Evolutionary conservation across 2,797 vertebrate species (phyloP).

Genomic region (Karalla daura): DNA sequence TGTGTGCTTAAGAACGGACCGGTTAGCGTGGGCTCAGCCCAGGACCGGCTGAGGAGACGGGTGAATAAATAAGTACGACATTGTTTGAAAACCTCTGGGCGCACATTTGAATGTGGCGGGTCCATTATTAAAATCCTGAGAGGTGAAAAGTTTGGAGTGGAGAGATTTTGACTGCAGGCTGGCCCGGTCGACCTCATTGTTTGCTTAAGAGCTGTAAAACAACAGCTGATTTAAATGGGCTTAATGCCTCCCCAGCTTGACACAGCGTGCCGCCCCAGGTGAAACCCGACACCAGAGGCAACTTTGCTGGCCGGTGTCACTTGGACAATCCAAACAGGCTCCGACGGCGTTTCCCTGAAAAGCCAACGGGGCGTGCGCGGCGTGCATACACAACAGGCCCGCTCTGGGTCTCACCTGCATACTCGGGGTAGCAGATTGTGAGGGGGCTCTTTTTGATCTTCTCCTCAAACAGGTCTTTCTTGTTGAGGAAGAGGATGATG

Average conservation of each 20-base stretch:
- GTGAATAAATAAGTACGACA: neutral
- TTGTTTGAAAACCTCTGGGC: neutral
- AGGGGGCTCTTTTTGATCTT: constrained; percentile 98
- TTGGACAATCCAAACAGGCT: neutral
- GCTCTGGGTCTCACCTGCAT: constrained; percentile 86
- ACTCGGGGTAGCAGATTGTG: constrained; percentile 98
- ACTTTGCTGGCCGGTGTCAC: too few species aligned
- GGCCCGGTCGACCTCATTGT: neutral
- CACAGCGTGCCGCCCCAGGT: too few species aligned
- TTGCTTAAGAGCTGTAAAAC: neutral
- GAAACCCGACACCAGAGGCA: too few species aligned
- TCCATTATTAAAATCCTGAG: neutral
- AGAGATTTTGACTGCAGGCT: neutral
- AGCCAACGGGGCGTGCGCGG: neutral
- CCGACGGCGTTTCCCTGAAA: neutral
- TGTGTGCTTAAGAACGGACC: too few species aligned
- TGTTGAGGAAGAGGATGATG: constrained; percentile 99
- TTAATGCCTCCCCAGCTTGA: too few species aligned
- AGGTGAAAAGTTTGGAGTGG: neutral
- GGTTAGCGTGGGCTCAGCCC: too few species aligned
- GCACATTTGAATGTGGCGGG: neutral
- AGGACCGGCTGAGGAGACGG: neutral
- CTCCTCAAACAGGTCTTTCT: constrained; percentile 99
- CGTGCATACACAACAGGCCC: constrained; percentile 41
- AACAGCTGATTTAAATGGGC: neutral